Percentiles rank a stretch among this genome's conserved stretches.
Conservation (phyloP, 1,140 invertebrate species). For the Meloidogyne floridensis region DNA sequence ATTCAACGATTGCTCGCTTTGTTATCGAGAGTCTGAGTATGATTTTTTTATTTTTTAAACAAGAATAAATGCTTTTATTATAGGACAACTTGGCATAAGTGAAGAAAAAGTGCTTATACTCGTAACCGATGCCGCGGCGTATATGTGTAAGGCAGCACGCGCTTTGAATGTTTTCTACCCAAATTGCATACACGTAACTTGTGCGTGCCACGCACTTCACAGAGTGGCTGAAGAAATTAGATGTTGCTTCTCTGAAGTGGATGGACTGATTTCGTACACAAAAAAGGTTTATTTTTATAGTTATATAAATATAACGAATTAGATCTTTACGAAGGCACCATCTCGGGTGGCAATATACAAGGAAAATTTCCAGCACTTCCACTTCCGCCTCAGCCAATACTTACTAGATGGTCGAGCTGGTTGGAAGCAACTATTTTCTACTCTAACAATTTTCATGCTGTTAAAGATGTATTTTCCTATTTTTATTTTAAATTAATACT, state of each 20-base stretch:
- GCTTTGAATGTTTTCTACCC: conserved; percentile 7
- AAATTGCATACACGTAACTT: conserved; percentile 14
- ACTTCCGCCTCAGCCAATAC: conserved; percentile 10
- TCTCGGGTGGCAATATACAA: too few relatives aligned
- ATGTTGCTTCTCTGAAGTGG: conserved; percentile 7
- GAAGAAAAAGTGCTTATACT: conserved; percentile 17
- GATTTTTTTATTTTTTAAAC: not conserved
- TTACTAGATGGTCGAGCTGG: conserved; percentile 11
- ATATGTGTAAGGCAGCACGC: conserved; percentile 5
- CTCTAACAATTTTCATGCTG: conserved; percentile 3
- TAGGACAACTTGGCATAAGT: conserved; percentile 8
- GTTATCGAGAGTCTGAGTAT: not conserved
- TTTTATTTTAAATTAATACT: too few relatives aligned
- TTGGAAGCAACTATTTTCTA: not conserved
- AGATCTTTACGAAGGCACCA: conserved; percentile 19
- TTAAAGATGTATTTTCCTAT: too few relatives aligned
- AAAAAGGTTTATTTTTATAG: conserved; percentile 14
- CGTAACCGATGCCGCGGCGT: conserved; percentile 3
- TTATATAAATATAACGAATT: not conserved
- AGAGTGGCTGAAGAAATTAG: not conserved
- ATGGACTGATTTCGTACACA: conserved; percentile 10
- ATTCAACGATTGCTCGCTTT: not conserved
- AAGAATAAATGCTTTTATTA: not conserved
- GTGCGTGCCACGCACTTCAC: not conserved
- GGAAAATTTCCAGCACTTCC: not conserved